phyloP scores from a whole-genome alignment of 2,797 vertebrate genomes.

The Esox lucius region DNA sequence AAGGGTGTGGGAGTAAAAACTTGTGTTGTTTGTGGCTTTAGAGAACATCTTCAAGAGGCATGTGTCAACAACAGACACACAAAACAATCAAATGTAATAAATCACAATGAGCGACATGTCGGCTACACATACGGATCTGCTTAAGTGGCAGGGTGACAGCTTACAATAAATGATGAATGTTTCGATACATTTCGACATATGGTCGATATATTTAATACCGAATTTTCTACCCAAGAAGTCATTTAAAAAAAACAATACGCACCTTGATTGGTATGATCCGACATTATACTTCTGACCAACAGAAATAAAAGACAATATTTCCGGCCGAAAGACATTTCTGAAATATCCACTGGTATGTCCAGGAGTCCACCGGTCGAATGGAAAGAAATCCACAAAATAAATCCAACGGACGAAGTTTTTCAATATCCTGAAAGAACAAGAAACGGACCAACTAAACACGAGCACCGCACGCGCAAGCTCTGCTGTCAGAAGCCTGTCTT shows the following conservation, averaged over 20 bases:
- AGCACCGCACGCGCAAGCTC: neutral
- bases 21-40: no score
- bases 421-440: constrained; percentile 13
- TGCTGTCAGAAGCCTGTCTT: constrained; percentile 38
- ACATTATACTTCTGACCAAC: constrained; percentile 67
- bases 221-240: neutral
- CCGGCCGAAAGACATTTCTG: constrained; percentile 70
- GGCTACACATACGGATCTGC: no score
- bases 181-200: no score
- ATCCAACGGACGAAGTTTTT: constrained; percentile 36
- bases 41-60: no score
- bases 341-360: constrained; percentile 44
- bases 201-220: no score
- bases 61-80: no score
- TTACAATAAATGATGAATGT: no score
- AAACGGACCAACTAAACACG: neutral
- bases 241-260: constrained; percentile 38
- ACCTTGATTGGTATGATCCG: constrained; percentile 78
- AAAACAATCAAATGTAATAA: no score
- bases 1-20: no score
- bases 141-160: no score
- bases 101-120: no score
- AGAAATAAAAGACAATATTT: constrained; percentile 69
- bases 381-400: constrained; percentile 25
- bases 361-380: constrained; percentile 44